Evolutionary conservation across 1,140 invertebrate genomes (phyloP), one percentile per base, ranked within the genome.

Genomic region (Drosophila simulans): DNA sequence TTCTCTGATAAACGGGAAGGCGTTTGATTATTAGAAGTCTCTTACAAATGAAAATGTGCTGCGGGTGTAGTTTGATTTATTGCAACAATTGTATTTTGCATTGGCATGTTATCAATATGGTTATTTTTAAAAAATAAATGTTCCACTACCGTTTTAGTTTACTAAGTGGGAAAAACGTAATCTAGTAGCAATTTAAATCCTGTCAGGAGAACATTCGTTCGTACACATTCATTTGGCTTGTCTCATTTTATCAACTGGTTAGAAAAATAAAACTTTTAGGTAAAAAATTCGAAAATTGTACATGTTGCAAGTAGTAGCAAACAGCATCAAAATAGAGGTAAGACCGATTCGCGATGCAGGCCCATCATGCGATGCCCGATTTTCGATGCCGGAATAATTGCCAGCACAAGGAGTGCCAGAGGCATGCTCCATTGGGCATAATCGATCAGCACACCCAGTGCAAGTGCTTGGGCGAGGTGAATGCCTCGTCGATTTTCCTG

Each of bases 401-500:
- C 46, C 71, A 80, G 22, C 90, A 91, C 71, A 89, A 89, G 64
- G 90, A 91, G 53, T 91, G 90, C 53, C 90, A 91, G 43, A 55
- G 86, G 0, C 89, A 91, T 46, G 85, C 90, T 0, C 77, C 86
- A 0, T 46, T 91, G 25, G 90, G 90, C 5, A 56, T 91, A 13
- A 54, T 91, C 10, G 90, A 91, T 53, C 86, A 91, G 48, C 80
- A 89, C 39, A 83, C 83, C 2, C 83, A 91, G 25, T 92, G 90
- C 57, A 78, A 91, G 42, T 91, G 90, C 15, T 20, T 91, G 55
- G 84, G 85, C 17, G 90, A 92, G 48, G 72, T 91, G 37, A 91
- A 86, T 31, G 88, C 84, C n/a, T 90, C 88, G 4, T 92, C 91
- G 8, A 88, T 92, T 43, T 91, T 92, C 59, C 57, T 92, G 48